These are phyloP conservation scores for Trisateles emortualis DNA, from an alignment of 2,888 invertebrate genomes.

Conservation along the genomic window DNA sequence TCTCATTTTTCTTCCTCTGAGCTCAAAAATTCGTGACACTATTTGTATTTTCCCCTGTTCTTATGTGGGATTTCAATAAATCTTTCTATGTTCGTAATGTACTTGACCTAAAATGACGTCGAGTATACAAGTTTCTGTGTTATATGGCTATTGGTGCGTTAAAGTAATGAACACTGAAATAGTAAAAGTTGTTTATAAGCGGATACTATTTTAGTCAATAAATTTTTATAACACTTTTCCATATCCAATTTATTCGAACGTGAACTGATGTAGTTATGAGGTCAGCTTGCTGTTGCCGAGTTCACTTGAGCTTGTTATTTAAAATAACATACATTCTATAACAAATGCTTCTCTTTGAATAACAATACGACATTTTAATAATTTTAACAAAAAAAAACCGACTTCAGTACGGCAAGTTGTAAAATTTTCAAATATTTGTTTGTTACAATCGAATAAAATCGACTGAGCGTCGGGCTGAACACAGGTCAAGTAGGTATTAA, in stretches of 20 bases:
- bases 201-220: conserved; percentile 17
- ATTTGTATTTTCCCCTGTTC: conserved; percentile 21
- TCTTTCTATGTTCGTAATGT: conserved; percentile 27
- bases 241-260: conserved; percentile 17
- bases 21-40: conserved; percentile 4
- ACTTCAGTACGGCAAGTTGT: too few species aligned
- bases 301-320: too few species aligned
- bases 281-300: background rate
- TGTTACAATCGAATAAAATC: too few species aligned
- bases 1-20: too few species aligned
- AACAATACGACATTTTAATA: too few species aligned
- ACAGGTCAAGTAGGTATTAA: too few species aligned
- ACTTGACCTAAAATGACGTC: conserved; percentile 26
- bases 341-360: too few species aligned
- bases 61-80: conserved; percentile 26
- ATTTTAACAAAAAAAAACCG: too few species aligned
- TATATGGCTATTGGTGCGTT: conserved; percentile 16
- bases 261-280: background rate
- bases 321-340: too few species aligned
- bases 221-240: conserved; percentile 14
- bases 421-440: too few species aligned
- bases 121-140: conserved; percentile 23
- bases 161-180: conserved; percentile 17
- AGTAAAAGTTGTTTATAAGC: conserved; percentile 10
- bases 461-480: too few species aligned